Evolutionary conservation across 2,113 vertebrate species (phyloP).

Genomic region (Dicentrarchus labrax): DNA sequence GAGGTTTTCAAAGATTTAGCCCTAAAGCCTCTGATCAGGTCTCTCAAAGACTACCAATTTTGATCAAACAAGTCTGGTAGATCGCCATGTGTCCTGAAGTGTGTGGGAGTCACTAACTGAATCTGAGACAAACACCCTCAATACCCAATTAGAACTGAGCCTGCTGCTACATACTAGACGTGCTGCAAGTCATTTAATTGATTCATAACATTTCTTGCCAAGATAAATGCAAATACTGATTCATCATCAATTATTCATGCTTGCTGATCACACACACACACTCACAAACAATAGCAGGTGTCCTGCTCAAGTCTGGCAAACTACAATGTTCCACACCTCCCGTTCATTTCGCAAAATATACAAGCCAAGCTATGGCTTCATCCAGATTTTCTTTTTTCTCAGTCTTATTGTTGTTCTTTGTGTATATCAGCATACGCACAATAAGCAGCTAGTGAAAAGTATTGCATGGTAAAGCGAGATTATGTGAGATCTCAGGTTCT

Average conservation of each 20-base stretch:
- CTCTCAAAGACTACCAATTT: conserved; percentile 23
- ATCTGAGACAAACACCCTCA: conserved; percentile 39
- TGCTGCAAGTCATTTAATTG: conserved; percentile 54
- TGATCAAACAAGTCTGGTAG: conserved; percentile 28
- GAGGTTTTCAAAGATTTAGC: conserved; percentile 29
- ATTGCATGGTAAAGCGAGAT: conserved; percentile 36
- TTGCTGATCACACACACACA: conserved; percentile 41
- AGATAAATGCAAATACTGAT: conserved; percentile 69
- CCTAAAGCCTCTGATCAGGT: conserved; percentile 29
- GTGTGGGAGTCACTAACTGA: conserved; percentile 51
- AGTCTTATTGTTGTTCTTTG: conserved; percentile 39
- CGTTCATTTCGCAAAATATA: conserved; percentile 30
- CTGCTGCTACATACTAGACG: conserved; percentile 50
- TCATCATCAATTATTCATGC: conserved; percentile 68
- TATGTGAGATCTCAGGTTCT: conserved; percentile 31
- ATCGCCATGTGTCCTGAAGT: background rate
- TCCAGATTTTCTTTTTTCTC: conserved; percentile 30
- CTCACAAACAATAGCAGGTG: conserved; percentile 65
- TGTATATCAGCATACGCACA: background rate
- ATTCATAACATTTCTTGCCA: conserved; percentile 59
- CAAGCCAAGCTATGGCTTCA: conserved; percentile 12
- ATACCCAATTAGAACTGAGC: conserved; percentile 49
- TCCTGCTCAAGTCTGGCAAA: conserved; percentile 35
- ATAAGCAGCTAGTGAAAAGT: conserved; percentile 19
- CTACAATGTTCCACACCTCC: conserved; percentile 44